Evolutionary conservation across 2,797 vertebrate genomes (phyloP).

Genomic region (Antennarius maculatus): DNA sequence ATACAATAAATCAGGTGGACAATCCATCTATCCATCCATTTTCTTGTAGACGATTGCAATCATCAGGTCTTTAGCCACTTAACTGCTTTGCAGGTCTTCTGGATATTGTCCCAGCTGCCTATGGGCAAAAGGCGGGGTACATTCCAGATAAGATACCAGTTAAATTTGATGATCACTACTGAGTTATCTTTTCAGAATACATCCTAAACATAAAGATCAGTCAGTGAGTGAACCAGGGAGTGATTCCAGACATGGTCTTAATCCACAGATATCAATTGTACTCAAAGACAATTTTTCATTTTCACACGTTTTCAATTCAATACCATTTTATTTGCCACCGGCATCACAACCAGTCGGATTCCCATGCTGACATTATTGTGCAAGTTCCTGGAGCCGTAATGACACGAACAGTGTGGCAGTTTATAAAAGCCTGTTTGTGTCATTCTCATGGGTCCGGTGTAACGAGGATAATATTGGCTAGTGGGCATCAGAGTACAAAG

Average conservation of each 20-base stretch:
- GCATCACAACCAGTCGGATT: conserved; percentile 19
- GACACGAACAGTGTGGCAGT: conserved; percentile 20
- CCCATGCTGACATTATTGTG: conserved; percentile 65
- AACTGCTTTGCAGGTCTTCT: too few relatives aligned
- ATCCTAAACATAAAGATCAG: not conserved
- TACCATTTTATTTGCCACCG: not conserved
- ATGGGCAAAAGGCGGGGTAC: too few relatives aligned
- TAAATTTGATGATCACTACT: not conserved
- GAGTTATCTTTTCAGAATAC: not conserved
- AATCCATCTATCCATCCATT: not conserved
- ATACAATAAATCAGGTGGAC: too few relatives aligned
- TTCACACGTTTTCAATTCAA: not conserved
- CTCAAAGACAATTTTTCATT: not conserved
- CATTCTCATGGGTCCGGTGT: conserved; percentile 63
- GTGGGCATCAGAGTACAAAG: conserved; percentile 71
- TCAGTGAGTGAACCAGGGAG: not conserved
- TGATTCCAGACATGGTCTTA: not conserved
- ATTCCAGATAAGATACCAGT: too few relatives aligned
- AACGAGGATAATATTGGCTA: conserved; percentile 68
- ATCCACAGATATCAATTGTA: not conserved
- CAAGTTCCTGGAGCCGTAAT: conserved; percentile 10
- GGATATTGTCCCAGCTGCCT: too few relatives aligned
- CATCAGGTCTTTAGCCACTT: too few relatives aligned
- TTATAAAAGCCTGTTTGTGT: conserved; percentile 31
- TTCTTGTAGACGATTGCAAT: too few relatives aligned